Evolutionary conservation across 2,888 invertebrate species (phyloP).

Genomic region (Alitta virens): DNA sequence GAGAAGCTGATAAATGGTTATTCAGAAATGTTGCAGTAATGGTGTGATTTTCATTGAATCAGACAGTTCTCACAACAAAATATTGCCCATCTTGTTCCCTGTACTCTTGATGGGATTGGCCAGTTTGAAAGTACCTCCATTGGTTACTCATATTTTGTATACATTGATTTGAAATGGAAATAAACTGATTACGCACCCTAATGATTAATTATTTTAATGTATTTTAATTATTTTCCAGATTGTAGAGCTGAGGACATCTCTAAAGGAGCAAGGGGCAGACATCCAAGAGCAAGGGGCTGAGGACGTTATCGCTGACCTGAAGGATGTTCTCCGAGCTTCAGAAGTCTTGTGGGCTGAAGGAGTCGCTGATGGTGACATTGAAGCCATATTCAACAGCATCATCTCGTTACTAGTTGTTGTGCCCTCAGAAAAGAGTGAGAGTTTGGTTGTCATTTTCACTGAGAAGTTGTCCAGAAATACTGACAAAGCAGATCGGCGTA

Average conservation of each 20-base stretch:
- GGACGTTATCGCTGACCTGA: slow-evolving; percentile 88
- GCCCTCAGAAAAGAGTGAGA: slow-evolving; percentile 81
- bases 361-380: slow-evolving; percentile 67
- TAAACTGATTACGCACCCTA: no score
- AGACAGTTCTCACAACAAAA: no score
- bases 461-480: slow-evolving; percentile 77
- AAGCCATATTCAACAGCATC: slow-evolving; percentile 91
- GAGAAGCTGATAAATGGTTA: no score
- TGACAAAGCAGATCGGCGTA: neutral
- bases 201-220: no score
- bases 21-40: no score
- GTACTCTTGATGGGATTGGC: no score
- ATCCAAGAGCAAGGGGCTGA: slow-evolving; percentile 87
- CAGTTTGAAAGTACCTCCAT: no score
- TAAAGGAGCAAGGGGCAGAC: slow-evolving; percentile 90
- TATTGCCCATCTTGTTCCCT: no score
- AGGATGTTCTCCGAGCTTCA: slow-evolving; percentile 90
- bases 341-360: slow-evolving; percentile 79
- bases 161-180: no score
- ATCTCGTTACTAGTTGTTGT: slow-evolving; percentile 90
- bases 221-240: slow-evolving; percentile 44
- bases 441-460: slow-evolving; percentile 85
- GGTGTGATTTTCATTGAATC: no score
- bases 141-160: no score
- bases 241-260: slow-evolving; percentile 78